These are phyloP conservation scores for Zelostemma sp. DNA, from an alignment of 1,140 invertebrate species.

Conservation along the genomic window DNA sequence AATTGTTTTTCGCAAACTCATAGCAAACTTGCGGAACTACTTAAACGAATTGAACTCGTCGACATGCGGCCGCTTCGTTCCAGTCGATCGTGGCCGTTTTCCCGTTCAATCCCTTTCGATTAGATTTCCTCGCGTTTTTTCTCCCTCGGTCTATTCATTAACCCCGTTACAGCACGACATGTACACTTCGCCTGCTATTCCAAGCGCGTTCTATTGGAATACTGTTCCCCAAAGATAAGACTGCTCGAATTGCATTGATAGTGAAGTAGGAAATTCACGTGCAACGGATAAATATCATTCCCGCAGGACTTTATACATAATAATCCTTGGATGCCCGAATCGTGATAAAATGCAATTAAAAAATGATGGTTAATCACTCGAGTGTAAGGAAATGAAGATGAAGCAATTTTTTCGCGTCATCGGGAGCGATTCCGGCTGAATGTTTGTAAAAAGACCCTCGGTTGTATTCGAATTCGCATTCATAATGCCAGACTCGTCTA, in stretches of 20 bases:
- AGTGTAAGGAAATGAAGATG: background rate
- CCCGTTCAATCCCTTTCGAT: slow-evolving; percentile 49
- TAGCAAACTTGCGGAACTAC: slow-evolving; percentile 43
- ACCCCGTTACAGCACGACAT: slow-evolving; percentile 50
- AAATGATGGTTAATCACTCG: too few species aligned
- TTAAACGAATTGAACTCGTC: slow-evolving; percentile 47
- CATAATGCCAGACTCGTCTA: slow-evolving; percentile 23
- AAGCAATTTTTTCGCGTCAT: background rate
- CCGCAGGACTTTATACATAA: too few species aligned
- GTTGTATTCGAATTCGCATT: slow-evolving; percentile 20
- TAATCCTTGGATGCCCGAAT: too few species aligned
- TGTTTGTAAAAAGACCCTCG: slow-evolving; percentile 20
- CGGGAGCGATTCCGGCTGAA: background rate
- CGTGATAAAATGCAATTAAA: too few species aligned
- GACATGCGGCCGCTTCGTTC: slow-evolving; percentile 42
- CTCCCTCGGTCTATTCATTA: slow-evolving; percentile 48
- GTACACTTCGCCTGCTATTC: slow-evolving; percentile 27
- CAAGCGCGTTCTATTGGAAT: slow-evolving; percentile 50
- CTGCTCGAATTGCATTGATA: slow-evolving; percentile 44
- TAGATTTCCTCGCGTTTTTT: slow-evolving; percentile 41
- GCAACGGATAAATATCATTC: background rate
- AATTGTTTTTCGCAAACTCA: slow-evolving; percentile 39
- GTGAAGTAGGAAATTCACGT: slow-evolving; percentile 21
- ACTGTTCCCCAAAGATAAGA: slow-evolving; percentile 59
- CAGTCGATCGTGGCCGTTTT: slow-evolving; percentile 39